Evolutionary conservation across 2,888 invertebrate genomes (phyloP), one percentile per base, ranked within the genome.

Genomic region (Apodemia hepburni): DNA sequence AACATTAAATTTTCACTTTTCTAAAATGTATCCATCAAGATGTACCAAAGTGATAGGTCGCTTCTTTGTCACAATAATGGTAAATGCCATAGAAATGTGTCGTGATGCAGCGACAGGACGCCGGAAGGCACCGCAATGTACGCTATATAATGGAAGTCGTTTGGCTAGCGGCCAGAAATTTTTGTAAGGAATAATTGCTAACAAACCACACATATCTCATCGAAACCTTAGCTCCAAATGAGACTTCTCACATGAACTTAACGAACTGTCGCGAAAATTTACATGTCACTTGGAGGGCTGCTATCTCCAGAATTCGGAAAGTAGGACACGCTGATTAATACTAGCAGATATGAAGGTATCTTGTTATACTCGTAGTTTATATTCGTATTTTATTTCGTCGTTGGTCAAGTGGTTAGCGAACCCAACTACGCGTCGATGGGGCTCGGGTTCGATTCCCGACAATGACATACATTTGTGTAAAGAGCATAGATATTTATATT

Each of bases 81-180:
- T 47, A 61, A 62, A 60, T 60, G 62, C 58, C 60, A 58, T 45
- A 15, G 54, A 54, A 54, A 54, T 54, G 27, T 60, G 60, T 42
- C 62, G 62, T 58, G 62, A 64, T 58, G 64, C 69, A 74, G 71
- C 73, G 74, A 73, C 74, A 76, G 75, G 73, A 75, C 69, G 73
- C 73, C 79, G 75, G 77, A 78, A 75, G 73, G 70, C 67, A 73
- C 68, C 71, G 74, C 74, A 72, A 71, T 71, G 69, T 73, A 75
- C 69, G 68, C 71, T 68, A 68, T 69, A 69, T 67, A 64, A 60
- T 63, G 62, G 58, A 29, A 54, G 29, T 54, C 54, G 54, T 60
- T 72, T 84, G 84, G 84, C 79, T 66, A 62, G 45, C 66, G 61
- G 75, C 83, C 84, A 84, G 73, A 74, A 72, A 72, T 71, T 70